phyloP scores from a whole-genome alignment of 1,140 invertebrate genomes.

The Orius insidiosus region DNA sequence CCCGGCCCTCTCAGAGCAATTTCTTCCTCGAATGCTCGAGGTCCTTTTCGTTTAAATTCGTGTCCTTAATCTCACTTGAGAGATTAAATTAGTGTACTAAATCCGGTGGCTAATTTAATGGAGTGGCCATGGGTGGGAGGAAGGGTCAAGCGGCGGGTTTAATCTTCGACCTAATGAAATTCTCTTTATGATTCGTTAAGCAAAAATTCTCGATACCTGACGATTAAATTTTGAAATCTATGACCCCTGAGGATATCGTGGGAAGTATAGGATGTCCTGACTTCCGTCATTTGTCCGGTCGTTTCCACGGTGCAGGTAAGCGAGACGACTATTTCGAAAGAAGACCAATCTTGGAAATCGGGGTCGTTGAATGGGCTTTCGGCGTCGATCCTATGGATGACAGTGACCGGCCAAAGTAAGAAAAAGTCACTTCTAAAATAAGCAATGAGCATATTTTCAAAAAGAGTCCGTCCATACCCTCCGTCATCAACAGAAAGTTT shows the following conservation, averaged over 20 bases:
- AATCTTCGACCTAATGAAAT: too few relatives aligned
- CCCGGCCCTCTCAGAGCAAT: too few relatives aligned
- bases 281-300: conserved; percentile 55
- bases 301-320: conserved; percentile 64
- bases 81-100: too few relatives aligned
- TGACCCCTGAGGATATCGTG: conserved; percentile 76
- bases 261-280: conserved; percentile 61
- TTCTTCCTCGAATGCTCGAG: too few relatives aligned
- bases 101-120: too few relatives aligned
- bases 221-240: conserved; percentile 60
- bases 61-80: too few relatives aligned
- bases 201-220: too few relatives aligned
- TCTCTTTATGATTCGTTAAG: too few relatives aligned
- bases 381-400: conserved; percentile 30
- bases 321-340: conserved; percentile 74
- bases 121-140: too few relatives aligned
- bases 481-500: conserved; percentile 15
- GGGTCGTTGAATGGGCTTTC: conserved; percentile 36
- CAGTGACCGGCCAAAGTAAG: conserved; percentile 43
- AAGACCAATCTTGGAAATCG: conserved; percentile 34
- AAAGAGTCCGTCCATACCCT: conserved; percentile 11
- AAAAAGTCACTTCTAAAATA: conserved; percentile 28
- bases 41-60: too few relatives aligned
- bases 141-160: too few relatives aligned
- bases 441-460: not conserved